These are phyloP conservation scores for Araneus ventricosus DNA, from an alignment of 1,140 invertebrate species.

Conservation along the genomic window DNA sequence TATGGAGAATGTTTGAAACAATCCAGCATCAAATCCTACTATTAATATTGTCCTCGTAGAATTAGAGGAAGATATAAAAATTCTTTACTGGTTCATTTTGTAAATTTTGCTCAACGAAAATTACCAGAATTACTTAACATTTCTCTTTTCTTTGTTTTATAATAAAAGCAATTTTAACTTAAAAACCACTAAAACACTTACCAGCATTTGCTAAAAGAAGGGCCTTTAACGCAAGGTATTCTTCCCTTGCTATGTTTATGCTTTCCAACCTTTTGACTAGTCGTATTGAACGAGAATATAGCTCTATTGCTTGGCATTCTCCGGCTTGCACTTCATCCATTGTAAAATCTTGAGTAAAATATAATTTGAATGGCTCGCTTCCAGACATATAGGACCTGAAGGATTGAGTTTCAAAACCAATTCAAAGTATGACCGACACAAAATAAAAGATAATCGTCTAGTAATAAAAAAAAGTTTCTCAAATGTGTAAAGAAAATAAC, in stretches of 20 bases:
- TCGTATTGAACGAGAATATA: conserved; percentile 90
- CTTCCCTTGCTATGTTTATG: conserved; percentile 90
- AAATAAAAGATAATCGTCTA: too few species aligned
- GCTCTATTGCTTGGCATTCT: conserved; percentile 89
- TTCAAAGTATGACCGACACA: too few species aligned
- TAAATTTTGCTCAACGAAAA: background rate
- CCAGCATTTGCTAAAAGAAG: conserved; percentile 91
- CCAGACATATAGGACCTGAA: conserved; percentile 75
- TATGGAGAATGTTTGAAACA: too few species aligned
- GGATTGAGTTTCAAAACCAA: too few species aligned
- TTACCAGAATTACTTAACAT: background rate
- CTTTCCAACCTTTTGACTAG: conserved; percentile 92
- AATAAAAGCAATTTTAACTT: background rate
- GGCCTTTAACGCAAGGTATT: conserved; percentile 95
- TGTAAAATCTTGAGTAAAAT: conserved; percentile 81
- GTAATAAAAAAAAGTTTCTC: too few species aligned
- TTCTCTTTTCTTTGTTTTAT: too few species aligned
- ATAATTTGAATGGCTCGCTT: conserved; percentile 76
- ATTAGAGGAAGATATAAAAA: too few species aligned
- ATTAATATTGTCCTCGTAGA: too few species aligned
- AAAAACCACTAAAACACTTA: conserved; percentile 76
- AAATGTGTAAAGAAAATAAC: too few species aligned
- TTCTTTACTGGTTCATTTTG: too few species aligned
- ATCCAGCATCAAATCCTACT: too few species aligned
- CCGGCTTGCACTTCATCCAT: conserved; percentile 91